Base-by-base conservation (phyloP, 2,113 vertebrate genomes). In the Nibea albiflora region DNA sequence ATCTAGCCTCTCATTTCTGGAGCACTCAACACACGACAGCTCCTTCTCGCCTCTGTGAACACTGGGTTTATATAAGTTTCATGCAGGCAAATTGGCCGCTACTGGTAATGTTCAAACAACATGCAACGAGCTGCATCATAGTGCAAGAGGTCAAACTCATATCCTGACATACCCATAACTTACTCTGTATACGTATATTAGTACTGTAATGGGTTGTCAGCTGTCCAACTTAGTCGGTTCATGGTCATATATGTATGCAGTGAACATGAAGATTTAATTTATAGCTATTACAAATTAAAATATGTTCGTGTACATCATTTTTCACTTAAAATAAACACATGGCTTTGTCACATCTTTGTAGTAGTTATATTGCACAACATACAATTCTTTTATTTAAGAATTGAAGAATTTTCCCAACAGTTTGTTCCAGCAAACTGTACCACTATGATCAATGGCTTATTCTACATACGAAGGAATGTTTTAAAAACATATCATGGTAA, bases 11-110 rank as follows among this genome's bases (percentile, higher is more conserved):
- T 72, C 56, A 56, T 22, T 26, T 35, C 20, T 16, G 11, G 52
- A 87, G 70, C 60, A 49, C 56, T 74, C 62, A 83, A 53, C 53
- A 83, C 35, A 73, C 20, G 11, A 47, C 49, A 67, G 58, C n/a
- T 72, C n/a, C 24, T 66, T 60, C 44, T 35, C 31, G 26, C 58
- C 67, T 77, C 39, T 60, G 26, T 72, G 50, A 85, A 83, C n/a
- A 68, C 28, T 35, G 22, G 22, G 31, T 80, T 39, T 39, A 57
- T 75, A 57, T 56, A 75, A 49, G 44, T 52, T 72, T 88, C 47
- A 81, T 54, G 20, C 46, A 81, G 57, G 24, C 49, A 16, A 72
- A 58, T 49, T 1, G 0, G 50, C 54, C 42, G 80, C 73, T 77
- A 73, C 47, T 65, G 60, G 63, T 58, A 70, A 78, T 47, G 39